phyloP scores from a whole-genome alignment of 2,888 invertebrate genomes.

The Eledona agricola region DNA sequence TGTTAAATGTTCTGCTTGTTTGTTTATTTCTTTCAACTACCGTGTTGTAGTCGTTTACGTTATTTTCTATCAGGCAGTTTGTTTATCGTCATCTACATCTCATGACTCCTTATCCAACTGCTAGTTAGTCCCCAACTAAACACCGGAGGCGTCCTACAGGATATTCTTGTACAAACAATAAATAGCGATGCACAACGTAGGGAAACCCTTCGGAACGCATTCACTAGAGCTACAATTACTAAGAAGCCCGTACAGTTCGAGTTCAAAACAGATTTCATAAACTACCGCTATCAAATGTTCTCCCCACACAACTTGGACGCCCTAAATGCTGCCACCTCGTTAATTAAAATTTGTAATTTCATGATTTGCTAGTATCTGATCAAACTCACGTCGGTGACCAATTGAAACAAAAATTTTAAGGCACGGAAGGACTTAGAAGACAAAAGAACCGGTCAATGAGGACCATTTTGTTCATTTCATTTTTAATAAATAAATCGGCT shows the following conservation, averaged over 20 bases:
- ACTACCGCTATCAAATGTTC: slow-evolving; percentile 6
- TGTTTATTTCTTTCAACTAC: slow-evolving; percentile 29
- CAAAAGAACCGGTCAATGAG: too few relatives aligned
- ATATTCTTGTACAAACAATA: slow-evolving; percentile 34
- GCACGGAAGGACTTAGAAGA: too few relatives aligned
- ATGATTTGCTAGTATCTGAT: too few relatives aligned
- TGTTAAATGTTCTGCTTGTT: slow-evolving; percentile 30
- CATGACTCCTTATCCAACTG: slow-evolving; percentile 21
- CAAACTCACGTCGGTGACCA: too few relatives aligned
- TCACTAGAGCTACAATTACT: slow-evolving; percentile 15
- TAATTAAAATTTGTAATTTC: too few relatives aligned
- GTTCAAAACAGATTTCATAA: slow-evolving; percentile 8
- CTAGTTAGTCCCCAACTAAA: slow-evolving; percentile 33
- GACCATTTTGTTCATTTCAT: too few relatives aligned
- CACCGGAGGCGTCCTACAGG: slow-evolving; percentile 20
- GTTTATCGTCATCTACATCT: slow-evolving; percentile 37
- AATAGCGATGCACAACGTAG: slow-evolving; percentile 26
- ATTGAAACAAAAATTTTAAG: too few relatives aligned
- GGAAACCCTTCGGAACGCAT: slow-evolving; percentile 13
- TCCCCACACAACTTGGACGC: not conserved
- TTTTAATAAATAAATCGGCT: too few relatives aligned
- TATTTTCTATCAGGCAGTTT: slow-evolving; percentile 36
- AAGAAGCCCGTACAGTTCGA: not conserved
- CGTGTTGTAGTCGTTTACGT: slow-evolving; percentile 31
- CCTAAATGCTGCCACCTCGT: too few relatives aligned